Base-by-base conservation (phyloP, 2,888 invertebrate genomes). In the Hymenopus coronatus region DNA sequence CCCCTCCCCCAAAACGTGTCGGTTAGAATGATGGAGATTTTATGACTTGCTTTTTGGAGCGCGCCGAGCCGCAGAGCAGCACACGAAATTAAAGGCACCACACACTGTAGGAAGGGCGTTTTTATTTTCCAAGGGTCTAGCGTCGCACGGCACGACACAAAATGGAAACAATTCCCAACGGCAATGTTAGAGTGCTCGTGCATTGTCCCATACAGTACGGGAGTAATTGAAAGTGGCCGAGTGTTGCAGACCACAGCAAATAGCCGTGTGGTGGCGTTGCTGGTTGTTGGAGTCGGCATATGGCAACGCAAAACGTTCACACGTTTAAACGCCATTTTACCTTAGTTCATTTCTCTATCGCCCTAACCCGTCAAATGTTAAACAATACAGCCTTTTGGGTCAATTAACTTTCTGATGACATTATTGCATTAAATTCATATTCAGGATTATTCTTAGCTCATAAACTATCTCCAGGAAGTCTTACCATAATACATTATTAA, bases 21-120 rank as follows among this genome's bases (percentile, higher is more conserved):
- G 85, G 85, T 85, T 70, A 28, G 27, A 54, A 28, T 85, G 46
- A 46, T 85, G 85, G 85, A 85, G 46, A 70, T 46, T 85, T 85
- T 40, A 84, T 33, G 84, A 40, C 33, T 20, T 40, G 9, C 33
- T 40, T 40, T 40, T 7, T 84, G 84, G 20, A 40, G 27, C 15
- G 40, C 27, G 40, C 40, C 84, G 33, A 1, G 6, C 2, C 46
- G 25, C 46, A 30, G 84, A 46, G 46, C 4, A 46, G 46, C 46
- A 46, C 46, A 46, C 20, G 54, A 70, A 70, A 70, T 70, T 70
- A 70, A 70, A 70, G 54, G 54, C 54, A 70, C 8, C 8, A 14
- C 54, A 54, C 15, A 15, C 54, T 54, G 54, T 54, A 54, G 54
- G 54, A 70, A 70, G 54, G 54, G 54, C 20, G 2, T 70, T 70